These are phyloP conservation scores for Pollenia amentaria DNA, from an alignment of 2,888 invertebrate genomes.

Conservation along the genomic window DNA sequence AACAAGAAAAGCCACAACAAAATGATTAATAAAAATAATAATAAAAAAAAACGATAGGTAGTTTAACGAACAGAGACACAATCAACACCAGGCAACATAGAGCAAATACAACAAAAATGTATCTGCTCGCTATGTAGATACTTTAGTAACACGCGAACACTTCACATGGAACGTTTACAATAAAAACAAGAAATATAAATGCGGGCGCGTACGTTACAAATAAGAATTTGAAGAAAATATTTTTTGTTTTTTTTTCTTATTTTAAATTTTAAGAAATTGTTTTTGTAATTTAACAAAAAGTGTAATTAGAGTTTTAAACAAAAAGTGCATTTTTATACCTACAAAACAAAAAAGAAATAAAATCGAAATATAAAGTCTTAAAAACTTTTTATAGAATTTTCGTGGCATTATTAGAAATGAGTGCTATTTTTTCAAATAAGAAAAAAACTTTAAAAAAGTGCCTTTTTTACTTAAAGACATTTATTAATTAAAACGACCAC, in stretches of 20 bases:
- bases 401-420: not conserved
- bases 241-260: slow-evolving; percentile 20
- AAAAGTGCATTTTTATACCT: slow-evolving; percentile 22
- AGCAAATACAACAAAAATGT: slow-evolving; percentile 79
- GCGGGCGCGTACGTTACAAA: slow-evolving; percentile 73
- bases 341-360: no score
- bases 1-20: not conserved
- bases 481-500: slow-evolving; percentile 36
- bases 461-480: slow-evolving; percentile 24
- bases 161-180: slow-evolving; percentile 78
- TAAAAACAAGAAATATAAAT: slow-evolving; percentile 55
- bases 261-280: slow-evolving; percentile 32
- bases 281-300: slow-evolving; percentile 26
- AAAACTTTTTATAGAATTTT: not conserved
- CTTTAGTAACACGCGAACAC: slow-evolving; percentile 83
- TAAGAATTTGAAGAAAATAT: slow-evolving; percentile 32
- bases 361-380: not conserved
- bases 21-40: slow-evolving; percentile 10
- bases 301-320: slow-evolving; percentile 6
- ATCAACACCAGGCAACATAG: slow-evolving; percentile 40
- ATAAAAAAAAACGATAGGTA: slow-evolving; percentile 5
- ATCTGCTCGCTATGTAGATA: slow-evolving; percentile 80
- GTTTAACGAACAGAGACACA: slow-evolving; percentile 30
- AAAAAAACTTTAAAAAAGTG: slow-evolving; percentile 29
- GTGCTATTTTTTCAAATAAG: slow-evolving; percentile 8